Base-by-base conservation (phyloP, 1,140 invertebrate species). In the Pantala flavescens region DNA sequence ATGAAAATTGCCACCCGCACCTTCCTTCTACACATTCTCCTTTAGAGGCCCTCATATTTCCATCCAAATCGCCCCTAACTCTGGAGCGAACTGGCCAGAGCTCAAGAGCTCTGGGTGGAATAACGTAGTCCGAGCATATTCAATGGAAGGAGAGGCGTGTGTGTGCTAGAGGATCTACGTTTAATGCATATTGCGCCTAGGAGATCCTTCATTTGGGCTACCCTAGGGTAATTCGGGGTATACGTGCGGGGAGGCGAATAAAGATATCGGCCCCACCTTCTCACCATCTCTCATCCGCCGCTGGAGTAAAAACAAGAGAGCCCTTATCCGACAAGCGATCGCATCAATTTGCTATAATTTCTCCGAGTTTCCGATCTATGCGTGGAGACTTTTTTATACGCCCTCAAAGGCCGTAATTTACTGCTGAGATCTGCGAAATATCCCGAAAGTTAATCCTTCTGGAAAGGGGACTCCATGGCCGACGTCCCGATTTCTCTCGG, bases 71-170 rank as follows among this genome's bases (percentile, higher is more conserved):
- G 49, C 49, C 49, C 12, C 49, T 21, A 19, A 63, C 49, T 19
- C 49, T 63, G n/a, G n/a, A 63, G 49, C 49, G 49, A 63, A 63
- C 49, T 63, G 49, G 49, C 49, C 49, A 21, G n/a, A 63, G 49
- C 49, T 63, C 49, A 63, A 63, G 49, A 63, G 49, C 49, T 63
- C 49, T 21, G 16, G 49, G 28, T 19, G 49, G 49, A 63, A 63
- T 63, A 63, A 63, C 49, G 49, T 63, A 63, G 49, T 63, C 49
- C 49, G 12, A 63, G 49, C n/a, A 63, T 63, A 63, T 63, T 63
- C 49, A 63, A 63, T 63, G 49, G 49, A 63, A 63, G 49, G 3
- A 12, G 49, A 14, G 49, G 49, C 5, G 12, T 14, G 49, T 3
- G 12, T 63, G 49, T 21, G 49, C 12, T 3, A 19, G 49, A 19